Evolutionary conservation across 2,888 invertebrate genomes (phyloP).

Genomic region (Artemia sinica): DNA sequence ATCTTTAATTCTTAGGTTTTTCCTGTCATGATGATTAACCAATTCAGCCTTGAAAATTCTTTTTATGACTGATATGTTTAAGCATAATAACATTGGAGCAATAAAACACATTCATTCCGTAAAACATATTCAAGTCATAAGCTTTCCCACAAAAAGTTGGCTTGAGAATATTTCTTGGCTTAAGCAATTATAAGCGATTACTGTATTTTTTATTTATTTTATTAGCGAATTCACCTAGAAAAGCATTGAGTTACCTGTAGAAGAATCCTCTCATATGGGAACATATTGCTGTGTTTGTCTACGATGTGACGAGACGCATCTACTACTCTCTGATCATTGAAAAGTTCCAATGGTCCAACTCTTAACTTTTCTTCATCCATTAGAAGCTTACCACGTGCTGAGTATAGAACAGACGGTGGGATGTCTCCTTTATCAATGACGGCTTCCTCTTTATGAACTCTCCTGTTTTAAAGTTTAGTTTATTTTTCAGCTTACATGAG

Average conservation of each 20-base stretch:
- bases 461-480: not conserved
- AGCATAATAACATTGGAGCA: too few species aligned
- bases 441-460: not conserved
- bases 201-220: too few species aligned
- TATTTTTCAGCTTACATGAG: too few species aligned
- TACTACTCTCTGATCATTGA: not conserved
- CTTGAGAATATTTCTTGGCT: too few species aligned
- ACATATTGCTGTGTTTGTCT: slow-evolving; percentile 3
- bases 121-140: too few species aligned
- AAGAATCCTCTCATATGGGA: not conserved
- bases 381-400: slow-evolving; percentile 1
- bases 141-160: too few species aligned
- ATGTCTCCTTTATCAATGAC: not conserved
- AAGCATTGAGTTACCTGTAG: not conserved
- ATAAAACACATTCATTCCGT: too few species aligned
- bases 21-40: too few species aligned
- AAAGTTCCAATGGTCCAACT: not conserved
- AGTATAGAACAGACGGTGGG: not conserved
- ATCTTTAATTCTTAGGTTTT: too few species aligned
- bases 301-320: slow-evolving; percentile 7
- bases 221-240: not conserved
- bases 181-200: too few species aligned
- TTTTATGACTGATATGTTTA: too few species aligned
- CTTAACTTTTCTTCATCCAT: not conserved
- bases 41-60: too few species aligned